phyloP scores from a whole-genome alignment of 1,140 invertebrate genomes.

The Zaprionus africanus region DNA sequence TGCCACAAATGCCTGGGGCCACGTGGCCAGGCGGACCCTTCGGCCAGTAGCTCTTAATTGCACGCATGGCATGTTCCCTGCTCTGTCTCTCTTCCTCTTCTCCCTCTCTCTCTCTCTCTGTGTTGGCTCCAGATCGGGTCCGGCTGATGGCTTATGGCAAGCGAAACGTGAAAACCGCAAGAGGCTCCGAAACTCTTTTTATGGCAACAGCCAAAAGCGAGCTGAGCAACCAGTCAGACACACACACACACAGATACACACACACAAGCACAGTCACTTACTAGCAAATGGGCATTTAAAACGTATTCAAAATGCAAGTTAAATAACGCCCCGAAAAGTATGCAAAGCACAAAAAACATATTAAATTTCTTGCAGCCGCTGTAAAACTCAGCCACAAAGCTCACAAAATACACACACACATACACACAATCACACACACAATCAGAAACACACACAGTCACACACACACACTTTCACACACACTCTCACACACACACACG shows the following conservation, averaged over 20 bases:
- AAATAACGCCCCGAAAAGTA: slow-evolving; percentile 76
- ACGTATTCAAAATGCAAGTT: slow-evolving; percentile 77
- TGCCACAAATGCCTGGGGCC: slow-evolving; percentile 36
- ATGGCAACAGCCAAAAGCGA: slow-evolving; percentile 25
- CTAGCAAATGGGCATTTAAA: slow-evolving; percentile 67
- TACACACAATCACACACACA: slow-evolving; percentile 29
- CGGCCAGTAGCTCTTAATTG: slow-evolving; percentile 60
- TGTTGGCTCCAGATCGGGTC: not conserved
- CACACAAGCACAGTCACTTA: not conserved
- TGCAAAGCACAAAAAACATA: slow-evolving; percentile 75
- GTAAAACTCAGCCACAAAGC: slow-evolving; percentile 70
- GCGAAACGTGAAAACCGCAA: slow-evolving; percentile 53
- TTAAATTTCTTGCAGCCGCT: slow-evolving; percentile 44
- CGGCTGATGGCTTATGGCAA: slow-evolving; percentile 27
- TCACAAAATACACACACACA: slow-evolving; percentile 32
- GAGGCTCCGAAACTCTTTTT: slow-evolving; percentile 44
- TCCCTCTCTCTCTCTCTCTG: not conserved
- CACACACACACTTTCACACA: slow-evolving; percentile 24
- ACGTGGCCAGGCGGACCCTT: slow-evolving; percentile 27
- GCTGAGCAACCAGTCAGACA: slow-evolving; percentile 11
- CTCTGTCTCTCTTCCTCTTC: not conserved
- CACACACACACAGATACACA: not conserved
- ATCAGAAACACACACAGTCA: too few relatives aligned
- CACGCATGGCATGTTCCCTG: slow-evolving; percentile 49
- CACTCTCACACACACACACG: slow-evolving; percentile 6